Base-by-base conservation (phyloP, 2,888 invertebrate species). In the Notocelia uddmanniana region DNA sequence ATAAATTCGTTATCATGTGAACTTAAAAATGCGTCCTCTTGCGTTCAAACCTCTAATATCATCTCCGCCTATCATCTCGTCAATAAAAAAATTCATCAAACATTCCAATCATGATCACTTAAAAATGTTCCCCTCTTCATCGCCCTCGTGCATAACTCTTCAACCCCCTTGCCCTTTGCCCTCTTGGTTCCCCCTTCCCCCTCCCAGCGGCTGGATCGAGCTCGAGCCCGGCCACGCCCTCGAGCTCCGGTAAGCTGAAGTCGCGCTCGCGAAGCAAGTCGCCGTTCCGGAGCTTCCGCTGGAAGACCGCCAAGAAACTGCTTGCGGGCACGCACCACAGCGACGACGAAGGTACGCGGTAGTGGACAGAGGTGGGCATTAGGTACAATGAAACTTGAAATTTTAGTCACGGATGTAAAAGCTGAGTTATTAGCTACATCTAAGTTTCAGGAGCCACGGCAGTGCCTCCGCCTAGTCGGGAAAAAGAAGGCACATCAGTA, bases 261-360 rank as follows among this genome's bases (percentile, higher is more conserved):
- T 96, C 97, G 88, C 96, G 97, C 80, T 97, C 98, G 82, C 96
- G 98, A 85, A 98, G 98, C 95, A 98, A 98, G 95, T 98, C 98
- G 83, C 98, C 98, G 76, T 98, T 98, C 96, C 95, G 98, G 88
- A 98, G 97, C 94, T 98, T 98, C 95, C 95, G 98, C 78, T 98
- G 97, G 97, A 97, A 97, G 94, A 97, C 97, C 89, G 96, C 96
- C 78, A 95, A 96, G 90, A 95, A 95, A 81, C 93, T 95, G 76
- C 92, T 95, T 83, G 95, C 95, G 76, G 96, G 96, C 79, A 94
- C 96, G 68, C 96, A 96, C 79, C 96, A 95, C 85, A 97, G 97
- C 89, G 97, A 97, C 85, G 97, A 97, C 89, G 97, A 97, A 94
- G 96, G 96, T 92, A 96, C 95, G 85, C 82, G 80, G 83, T 83